Conservation (phyloP, 2,888 invertebrate genomes). For the Apamea monoglypha region DNA sequence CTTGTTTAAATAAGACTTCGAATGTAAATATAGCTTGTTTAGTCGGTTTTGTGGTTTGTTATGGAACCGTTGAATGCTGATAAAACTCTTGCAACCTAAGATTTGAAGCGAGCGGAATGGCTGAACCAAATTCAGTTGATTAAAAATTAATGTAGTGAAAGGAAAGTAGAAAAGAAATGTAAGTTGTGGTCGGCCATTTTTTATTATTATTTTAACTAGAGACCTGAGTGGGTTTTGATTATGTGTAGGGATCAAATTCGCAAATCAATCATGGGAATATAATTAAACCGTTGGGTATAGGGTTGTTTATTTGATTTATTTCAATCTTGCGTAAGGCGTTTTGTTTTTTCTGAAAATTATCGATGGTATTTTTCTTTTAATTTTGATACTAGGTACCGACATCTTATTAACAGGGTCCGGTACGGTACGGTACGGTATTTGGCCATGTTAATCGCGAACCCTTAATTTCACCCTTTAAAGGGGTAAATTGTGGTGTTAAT, state of each 20-base stretch:
- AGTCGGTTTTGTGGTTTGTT: constrained; percentile 51
- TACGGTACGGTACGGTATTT: background rate
- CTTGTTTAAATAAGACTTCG: constrained; percentile 65
- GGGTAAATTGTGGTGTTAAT: constrained; percentile 45
- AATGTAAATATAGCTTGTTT: constrained; percentile 67
- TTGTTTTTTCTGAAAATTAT: background rate
- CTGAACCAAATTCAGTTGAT: constrained; percentile 48
- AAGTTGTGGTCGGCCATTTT: constrained; percentile 35
- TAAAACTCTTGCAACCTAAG: constrained; percentile 32
- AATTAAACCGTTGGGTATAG: constrained; percentile 18
- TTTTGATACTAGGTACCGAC: background rate
- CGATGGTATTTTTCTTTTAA: background rate
- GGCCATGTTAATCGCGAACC: constrained; percentile 25
- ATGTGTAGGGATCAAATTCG: constrained; percentile 17
- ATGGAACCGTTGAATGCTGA: constrained; percentile 27
- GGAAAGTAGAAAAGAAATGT: constrained; percentile 16
- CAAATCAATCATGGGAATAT: constrained; percentile 21
- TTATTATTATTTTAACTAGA: constrained; percentile 16
- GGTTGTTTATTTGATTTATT: constrained; percentile 10
- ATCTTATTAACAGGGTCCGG: background rate
- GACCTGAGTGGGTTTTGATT: constrained; percentile 27
- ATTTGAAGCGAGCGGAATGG: constrained; percentile 23
- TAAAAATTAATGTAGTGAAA: constrained; percentile 54
- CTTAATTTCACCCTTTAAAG: constrained; percentile 22
- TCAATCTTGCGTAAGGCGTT: background rate